Evolutionary conservation across 2,888 invertebrate genomes (phyloP).

Genomic region (Ormyrus labotus): DNA sequence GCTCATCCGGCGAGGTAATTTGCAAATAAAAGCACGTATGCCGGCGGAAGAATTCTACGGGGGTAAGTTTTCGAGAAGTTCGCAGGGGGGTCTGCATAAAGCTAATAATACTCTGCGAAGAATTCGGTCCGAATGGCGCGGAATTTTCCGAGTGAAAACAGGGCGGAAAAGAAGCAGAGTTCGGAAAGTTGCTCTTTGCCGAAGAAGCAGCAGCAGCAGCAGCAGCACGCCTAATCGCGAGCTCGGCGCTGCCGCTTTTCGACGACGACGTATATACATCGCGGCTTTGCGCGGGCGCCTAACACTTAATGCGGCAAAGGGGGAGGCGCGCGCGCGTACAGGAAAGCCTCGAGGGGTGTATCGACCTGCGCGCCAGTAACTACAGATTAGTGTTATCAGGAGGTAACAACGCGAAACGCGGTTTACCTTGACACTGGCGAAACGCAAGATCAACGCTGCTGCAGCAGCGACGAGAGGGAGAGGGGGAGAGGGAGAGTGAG

Average conservation of each 20-base stretch:
- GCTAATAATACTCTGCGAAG: slow-evolving; percentile 7
- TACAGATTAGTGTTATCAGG: slow-evolving; percentile 75
- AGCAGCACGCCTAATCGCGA: slow-evolving; percentile 1
- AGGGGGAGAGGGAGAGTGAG: background rate
- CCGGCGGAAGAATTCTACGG: too few species aligned
- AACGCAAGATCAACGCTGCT: slow-evolving; percentile 66
- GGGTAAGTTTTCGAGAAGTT: too few species aligned
- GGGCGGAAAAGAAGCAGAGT: slow-evolving; percentile 4
- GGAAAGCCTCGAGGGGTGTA: slow-evolving; percentile 44
- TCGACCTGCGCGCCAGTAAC: slow-evolving; percentile 66
- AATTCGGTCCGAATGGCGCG: background rate
- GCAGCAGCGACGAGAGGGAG: background rate
- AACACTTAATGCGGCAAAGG: slow-evolving; percentile 42
- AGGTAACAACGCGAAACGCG: slow-evolving; percentile 73
- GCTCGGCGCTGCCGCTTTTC: background rate
- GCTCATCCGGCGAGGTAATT: too few species aligned
- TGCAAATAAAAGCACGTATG: too few species aligned
- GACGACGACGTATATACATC: slow-evolving; percentile 23
- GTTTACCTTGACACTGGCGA: slow-evolving; percentile 74
- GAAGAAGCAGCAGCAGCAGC: slow-evolving; percentile 9
- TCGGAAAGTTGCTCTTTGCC: background rate
- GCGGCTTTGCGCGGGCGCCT: slow-evolving; percentile 40
- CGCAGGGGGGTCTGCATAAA: background rate
- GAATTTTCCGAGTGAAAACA: slow-evolving; percentile 14
- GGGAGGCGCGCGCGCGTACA: background rate